Percentiles rank a stretch among this genome's conserved stretches.
These are phyloP conservation scores for Pseudoatta argentina DNA, from an alignment of 1,140 invertebrate species.

Conservation along the genomic window DNA sequence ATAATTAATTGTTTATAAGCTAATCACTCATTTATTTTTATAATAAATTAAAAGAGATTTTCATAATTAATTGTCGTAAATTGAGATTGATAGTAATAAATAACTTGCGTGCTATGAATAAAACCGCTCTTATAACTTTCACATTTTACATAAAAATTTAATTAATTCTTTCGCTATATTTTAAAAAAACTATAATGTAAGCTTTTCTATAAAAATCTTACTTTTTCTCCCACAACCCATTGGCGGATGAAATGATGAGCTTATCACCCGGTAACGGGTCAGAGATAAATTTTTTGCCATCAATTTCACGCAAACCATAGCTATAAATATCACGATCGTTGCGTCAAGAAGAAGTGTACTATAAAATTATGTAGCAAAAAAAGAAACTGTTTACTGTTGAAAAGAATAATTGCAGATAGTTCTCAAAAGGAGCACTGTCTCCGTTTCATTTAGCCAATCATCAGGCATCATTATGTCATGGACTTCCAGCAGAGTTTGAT, in stretches of 20 bases:
- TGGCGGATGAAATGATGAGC: slow-evolving; percentile 74
- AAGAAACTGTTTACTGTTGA: slow-evolving; percentile 72
- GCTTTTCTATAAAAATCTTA: slow-evolving; percentile 49
- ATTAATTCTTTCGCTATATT: too few relatives aligned
- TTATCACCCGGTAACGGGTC: slow-evolving; percentile 75
- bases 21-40: too few relatives aligned
- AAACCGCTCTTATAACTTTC: not conserved
- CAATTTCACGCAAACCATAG: slow-evolving; percentile 77
- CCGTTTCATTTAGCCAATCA: slow-evolving; percentile 70
- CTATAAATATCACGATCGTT: slow-evolving; percentile 63
- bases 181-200: not conserved
- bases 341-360: not conserved
- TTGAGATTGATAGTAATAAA: not conserved
- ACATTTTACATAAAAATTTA: not conserved
- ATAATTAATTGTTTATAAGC: not conserved
- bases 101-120: not conserved
- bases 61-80: not conserved
- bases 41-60: too few relatives aligned
- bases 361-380: not conserved
- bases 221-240: slow-evolving; percentile 78
- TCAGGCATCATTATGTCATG: slow-evolving; percentile 71
- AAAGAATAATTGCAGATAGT: slow-evolving; percentile 79
- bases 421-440: slow-evolving; percentile 69
- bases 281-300: slow-evolving; percentile 75
- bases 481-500: slow-evolving; percentile 75